Base-by-base conservation (phyloP, 2,113 vertebrate species). In the Malurus elegans region DNA sequence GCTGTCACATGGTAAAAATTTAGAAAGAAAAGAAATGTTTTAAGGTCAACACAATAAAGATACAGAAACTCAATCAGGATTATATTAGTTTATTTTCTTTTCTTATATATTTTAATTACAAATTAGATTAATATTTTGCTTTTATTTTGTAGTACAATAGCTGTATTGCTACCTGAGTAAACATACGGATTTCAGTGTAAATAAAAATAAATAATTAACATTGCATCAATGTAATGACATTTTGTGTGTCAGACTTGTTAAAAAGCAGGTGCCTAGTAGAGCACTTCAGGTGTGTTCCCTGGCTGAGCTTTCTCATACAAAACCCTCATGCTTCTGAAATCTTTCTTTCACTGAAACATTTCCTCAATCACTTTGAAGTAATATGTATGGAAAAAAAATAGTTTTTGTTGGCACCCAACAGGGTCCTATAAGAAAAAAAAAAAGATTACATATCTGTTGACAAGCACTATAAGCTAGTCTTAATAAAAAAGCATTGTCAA, bases 161-260 rank as follows among this genome's bases (percentile, higher is more conserved):
- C 13, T 20, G 20, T 48, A 29, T 91, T 62, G 26, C 7, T 66
- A 34, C 6, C 38, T 80, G 20, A 58, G 7, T 50, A 58, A 78
- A 29, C 0, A 0, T 31, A 66, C 0, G 2, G 7, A 6, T 64
- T 58, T 67, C 13, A 60, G 40, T 36, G 17, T 38, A 54, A 20
- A 6, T 47, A 75, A 53, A 44, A 64, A 47, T 4, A 94, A 71
- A 47, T 56, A 48, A 58, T 36, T 84, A 64, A 4, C 21, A n/a
- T 10, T 60, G 3, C 2, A 58, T 4, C n/a, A 53, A 56, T 8
- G 1, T 42, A 62, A 53, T 23, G 2, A 2, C 2, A 34, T 51
- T 65, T 47, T 48, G 7, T 50, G 12, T 8, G 9, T 13, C 16
- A 85, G 6, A 34, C 9, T 38, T 61, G 7, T 12, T 58, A 74